A percentile compares a stretch with the other conserved stretches of the same genome.
These are phyloP conservation scores for Diogma glabrata DNA, from an alignment of 2,888 invertebrate genomes.

Conservation along the genomic window DNA sequence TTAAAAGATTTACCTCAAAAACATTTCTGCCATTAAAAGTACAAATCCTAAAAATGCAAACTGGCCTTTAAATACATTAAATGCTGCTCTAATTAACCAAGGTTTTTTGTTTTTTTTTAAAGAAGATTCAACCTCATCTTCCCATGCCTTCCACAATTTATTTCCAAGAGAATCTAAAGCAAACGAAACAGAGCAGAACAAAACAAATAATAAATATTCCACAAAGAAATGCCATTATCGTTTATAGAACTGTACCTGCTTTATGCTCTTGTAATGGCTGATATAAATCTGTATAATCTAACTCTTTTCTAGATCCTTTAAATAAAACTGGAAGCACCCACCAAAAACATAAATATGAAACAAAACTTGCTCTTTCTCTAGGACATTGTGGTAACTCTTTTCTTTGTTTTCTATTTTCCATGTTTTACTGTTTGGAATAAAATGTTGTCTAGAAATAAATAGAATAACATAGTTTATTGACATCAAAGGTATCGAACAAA, in stretches of 20 bases:
- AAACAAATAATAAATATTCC: too few species aligned
- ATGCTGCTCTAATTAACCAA: constrained; percentile 41
- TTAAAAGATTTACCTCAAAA: too few species aligned
- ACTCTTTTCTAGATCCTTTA: constrained; percentile 57
- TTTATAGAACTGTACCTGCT: too few species aligned
- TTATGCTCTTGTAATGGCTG: constrained; percentile 55
- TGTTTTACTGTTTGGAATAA: too few species aligned
- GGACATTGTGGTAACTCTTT: constrained; percentile 3
- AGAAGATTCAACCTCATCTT: constrained; percentile 39
- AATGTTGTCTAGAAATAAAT: too few species aligned
- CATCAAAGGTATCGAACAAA: too few species aligned
- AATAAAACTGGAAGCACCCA: constrained; percentile 69
- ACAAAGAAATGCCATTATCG: too few species aligned
- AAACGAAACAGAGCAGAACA: too few species aligned
- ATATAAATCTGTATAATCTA: constrained; percentile 63
- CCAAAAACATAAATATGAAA: constrained; percentile 35
- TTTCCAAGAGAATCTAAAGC: constrained; percentile 43
- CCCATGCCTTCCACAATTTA: constrained; percentile 46
- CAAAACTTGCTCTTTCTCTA: not conserved
- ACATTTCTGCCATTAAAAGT: too few species aligned
- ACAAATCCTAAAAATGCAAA: too few species aligned
- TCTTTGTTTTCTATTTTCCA: not conserved
- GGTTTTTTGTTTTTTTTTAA: constrained; percentile 36
- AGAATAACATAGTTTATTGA: too few species aligned
- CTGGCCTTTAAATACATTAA: constrained; percentile 55